Conservation (phyloP, 2,113 vertebrate genomes). For the Mirza zaza region DNA sequence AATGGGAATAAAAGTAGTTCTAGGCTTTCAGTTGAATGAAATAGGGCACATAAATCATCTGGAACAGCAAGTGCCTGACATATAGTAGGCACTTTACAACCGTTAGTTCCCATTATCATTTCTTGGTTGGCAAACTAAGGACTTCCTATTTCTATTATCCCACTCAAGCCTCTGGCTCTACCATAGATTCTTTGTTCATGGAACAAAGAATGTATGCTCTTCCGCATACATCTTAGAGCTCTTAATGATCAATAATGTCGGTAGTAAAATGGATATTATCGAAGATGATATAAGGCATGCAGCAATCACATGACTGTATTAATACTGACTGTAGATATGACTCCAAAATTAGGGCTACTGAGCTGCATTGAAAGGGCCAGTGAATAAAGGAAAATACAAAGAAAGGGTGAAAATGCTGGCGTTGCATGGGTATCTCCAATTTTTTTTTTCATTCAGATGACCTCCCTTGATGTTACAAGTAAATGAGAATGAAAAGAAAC, state of each 20-base stretch:
- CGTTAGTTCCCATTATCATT: neutral
- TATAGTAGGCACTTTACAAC: neutral
- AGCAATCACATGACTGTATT: conserved; percentile 34
- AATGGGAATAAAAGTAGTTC: conserved; percentile 35
- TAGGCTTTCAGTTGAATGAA: conserved; percentile 27
- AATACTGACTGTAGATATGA: neutral
- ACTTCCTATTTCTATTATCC: neutral
- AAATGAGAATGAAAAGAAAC: conserved; percentile 10
- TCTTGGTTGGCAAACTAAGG: neutral
- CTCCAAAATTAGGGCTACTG: neutral
- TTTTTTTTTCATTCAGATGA: conserved; percentile 6
- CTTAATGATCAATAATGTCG: neutral
- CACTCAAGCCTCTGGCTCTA: neutral
- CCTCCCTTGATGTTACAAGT: neutral
- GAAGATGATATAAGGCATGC: neutral
- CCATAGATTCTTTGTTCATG: conserved; percentile 14
- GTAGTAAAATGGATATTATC: neutral
- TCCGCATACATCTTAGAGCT: neutral
- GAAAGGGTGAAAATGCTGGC: neutral
- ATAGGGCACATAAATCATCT: conserved; percentile 11
- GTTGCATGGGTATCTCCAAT: neutral
- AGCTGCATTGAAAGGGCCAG: neutral
- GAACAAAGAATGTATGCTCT: too few relatives aligned
- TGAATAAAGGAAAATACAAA: conserved; percentile 12
- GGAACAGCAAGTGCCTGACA: neutral